Base-by-base conservation (phyloP, 92 coral and sea anemone species). In the Epizoanthus fatuus region DNA sequence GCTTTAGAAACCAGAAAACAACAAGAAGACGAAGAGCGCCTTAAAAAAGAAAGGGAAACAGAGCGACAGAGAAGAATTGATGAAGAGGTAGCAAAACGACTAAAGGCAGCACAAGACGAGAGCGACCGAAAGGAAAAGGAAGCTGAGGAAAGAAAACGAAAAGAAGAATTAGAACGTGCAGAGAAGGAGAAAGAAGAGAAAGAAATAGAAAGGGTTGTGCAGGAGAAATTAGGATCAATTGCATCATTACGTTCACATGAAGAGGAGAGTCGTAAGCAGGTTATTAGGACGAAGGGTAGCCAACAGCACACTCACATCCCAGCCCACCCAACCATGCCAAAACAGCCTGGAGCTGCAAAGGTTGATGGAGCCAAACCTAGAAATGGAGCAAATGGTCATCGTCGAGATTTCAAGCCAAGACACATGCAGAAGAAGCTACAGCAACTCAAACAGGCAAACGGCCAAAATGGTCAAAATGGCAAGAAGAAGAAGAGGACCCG, bases 1-100 rank as follows among this genome's bases (percentile, higher is more conserved):
- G 53, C 2, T 6, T 3, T 54, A 7, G 74, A 69, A 69, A 54
- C 74, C 29, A 17, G 42, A 47, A 69, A 47, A 39, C 40, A 5
- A 4, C 40, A 38, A 40, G 44, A 14, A 12, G 81, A 75, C 42
- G 66, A 75, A 39, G 82, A 77, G 5, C 82, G 69, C 42, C 62
- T 77, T 60, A 55, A 77, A 42, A 77, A 77, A 13, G 25, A 35
- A 14, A 19, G 12, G 81, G 81, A 75, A 57, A 65, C 63, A 40
- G 82, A 77, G 51, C 69, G 82, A 3, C 62, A 60, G 39, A 77
- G 51, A 60, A 77, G 82, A 60, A 77, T 77, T 44, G 71, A 77
- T 4, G 82, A 77, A 32, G 82, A 68, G 14, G 82, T 77, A 69
- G 70, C 82, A 77, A 62, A 7, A 22, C 56, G 82, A 60, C 82